Evolutionary conservation across 2,888 invertebrate species (phyloP).

Genomic region (Pollenia angustigena): DNA sequence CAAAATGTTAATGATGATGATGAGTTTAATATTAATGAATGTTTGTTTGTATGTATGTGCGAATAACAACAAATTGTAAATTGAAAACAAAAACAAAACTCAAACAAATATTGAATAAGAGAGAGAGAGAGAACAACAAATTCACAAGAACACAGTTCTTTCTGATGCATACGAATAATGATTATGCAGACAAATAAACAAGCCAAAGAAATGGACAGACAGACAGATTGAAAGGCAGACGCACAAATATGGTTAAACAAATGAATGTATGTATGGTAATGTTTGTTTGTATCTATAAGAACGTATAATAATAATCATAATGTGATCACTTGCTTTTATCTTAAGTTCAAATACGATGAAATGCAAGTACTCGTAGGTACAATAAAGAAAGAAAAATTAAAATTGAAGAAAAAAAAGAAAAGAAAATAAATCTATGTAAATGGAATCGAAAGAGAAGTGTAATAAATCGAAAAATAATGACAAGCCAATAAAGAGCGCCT

Average conservation of each 20-base stretch:
- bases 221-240: constrained; percentile 35
- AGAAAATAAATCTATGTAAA: not conserved
- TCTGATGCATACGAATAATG: constrained; percentile 16
- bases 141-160: not conserved
- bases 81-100: constrained; percentile 26
- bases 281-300: constrained; percentile 9
- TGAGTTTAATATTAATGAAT: constrained; percentile 17
- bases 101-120: not conserved
- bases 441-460: not conserved
- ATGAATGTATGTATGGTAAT: not conserved
- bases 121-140: not conserved
- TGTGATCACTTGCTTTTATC: constrained; percentile 63
- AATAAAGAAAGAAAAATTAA: not conserved
- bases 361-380: constrained; percentile 16
- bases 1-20: constrained; percentile 45
- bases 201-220: constrained; percentile 11
- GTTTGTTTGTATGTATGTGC: constrained; percentile 16
- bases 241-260: constrained; percentile 35
- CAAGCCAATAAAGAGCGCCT: not conserved
- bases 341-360: constrained; percentile 32
- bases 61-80: constrained; percentile 56
- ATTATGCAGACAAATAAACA: constrained; percentile 31
- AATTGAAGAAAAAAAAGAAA: not conserved
- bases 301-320: constrained; percentile 55
- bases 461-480: constrained; percentile 17